Conservation (phyloP, 2,888 invertebrate species). For the Brachylomia viminalis region DNA sequence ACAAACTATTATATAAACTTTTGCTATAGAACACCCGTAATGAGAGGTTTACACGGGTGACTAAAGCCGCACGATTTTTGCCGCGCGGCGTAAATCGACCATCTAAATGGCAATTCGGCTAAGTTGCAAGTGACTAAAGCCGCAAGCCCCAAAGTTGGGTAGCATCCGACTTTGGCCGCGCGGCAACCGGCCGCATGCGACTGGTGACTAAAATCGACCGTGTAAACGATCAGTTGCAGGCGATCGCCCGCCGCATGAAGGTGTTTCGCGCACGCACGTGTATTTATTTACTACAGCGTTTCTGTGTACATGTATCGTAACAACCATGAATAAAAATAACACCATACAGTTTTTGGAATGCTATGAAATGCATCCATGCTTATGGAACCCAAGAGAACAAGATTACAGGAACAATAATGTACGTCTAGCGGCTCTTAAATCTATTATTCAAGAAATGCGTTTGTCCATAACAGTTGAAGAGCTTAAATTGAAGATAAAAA, state of each 20-base stretch:
- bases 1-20: no score
- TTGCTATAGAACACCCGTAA: no score
- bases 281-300: constrained; percentile 60
- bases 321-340: constrained; percentile 64
- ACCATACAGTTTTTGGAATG: constrained; percentile 67
- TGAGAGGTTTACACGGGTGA: constrained; percentile 71
- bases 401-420: constrained; percentile 67
- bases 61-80: constrained; percentile 71
- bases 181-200: constrained; percentile 64
- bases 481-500: constrained; percentile 68
- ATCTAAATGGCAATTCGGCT: constrained; percentile 72
- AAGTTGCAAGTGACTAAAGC: constrained; percentile 71
- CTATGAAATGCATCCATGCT: constrained; percentile 64
- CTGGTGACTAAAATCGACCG: background rate
- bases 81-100: constrained; percentile 63
- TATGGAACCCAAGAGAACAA: constrained; percentile 69
- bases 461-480: constrained; percentile 67
- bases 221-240: background rate
- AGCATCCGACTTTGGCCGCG: constrained; percentile 74
- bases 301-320: constrained; percentile 55
- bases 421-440: constrained; percentile 65
- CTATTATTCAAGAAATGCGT: constrained; percentile 66
- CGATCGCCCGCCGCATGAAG: background rate
- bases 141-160: constrained; percentile 74
- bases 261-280: constrained; percentile 64